phyloP scores from a whole-genome alignment of 2,888 invertebrate species.

The Caradrina clavipalpis region DNA sequence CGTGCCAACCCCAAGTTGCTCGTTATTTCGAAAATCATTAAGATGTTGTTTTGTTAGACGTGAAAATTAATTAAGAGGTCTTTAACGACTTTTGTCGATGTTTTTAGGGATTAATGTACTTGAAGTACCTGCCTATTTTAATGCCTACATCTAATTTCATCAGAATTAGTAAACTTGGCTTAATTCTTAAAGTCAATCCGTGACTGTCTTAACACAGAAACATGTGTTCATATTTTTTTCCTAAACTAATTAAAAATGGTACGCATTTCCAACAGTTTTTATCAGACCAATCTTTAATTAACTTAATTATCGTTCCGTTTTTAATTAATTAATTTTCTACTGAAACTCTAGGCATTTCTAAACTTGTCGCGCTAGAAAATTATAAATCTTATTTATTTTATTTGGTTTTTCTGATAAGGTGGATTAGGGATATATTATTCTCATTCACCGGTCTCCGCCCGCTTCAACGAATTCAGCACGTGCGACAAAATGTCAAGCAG shows the following conservation, averaged over 20 bases:
- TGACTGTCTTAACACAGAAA: neutral
- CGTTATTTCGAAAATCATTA: constrained; percentile 49
- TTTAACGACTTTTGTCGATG: constrained; percentile 3
- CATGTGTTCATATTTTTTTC: neutral
- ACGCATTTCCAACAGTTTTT: neutral
- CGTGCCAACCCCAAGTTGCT: constrained; percentile 18
- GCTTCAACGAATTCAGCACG: constrained; percentile 7
- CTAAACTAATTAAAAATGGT: neutral
- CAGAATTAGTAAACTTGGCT: neutral
- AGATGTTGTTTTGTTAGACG: constrained; percentile 19
- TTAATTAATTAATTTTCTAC: neutral
- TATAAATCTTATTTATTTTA: neutral
- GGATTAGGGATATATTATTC: neutral
- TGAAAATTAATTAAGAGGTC: constrained; percentile 28
- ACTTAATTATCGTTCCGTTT: constrained; percentile 2
- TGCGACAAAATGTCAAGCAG: constrained; percentile 14
- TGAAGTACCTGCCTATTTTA: neutral
- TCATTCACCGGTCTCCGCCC: constrained; percentile 22
- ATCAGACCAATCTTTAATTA: neutral
- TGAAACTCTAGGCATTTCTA: neutral
- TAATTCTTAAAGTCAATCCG: neutral
- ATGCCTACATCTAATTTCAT: neutral
- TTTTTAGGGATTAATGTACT: constrained; percentile 9
- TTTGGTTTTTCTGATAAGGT: no score
- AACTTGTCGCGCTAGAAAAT: neutral